Evolutionary conservation across 2,113 vertebrate species (phyloP).

Genomic region (Podiceps cristatus): DNA sequence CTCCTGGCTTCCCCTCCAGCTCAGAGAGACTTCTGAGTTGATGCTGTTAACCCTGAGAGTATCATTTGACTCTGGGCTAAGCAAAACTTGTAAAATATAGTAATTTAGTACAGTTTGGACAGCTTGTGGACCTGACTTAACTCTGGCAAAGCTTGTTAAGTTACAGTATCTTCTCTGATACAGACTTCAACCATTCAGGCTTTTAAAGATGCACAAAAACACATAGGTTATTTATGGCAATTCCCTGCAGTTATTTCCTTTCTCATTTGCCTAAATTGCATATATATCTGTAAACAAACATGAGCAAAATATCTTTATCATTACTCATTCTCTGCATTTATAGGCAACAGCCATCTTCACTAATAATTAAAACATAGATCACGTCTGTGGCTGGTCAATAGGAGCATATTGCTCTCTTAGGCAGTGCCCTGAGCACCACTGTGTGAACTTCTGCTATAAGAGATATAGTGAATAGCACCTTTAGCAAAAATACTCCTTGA

Average conservation of each 20-base stretch:
- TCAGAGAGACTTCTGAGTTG: not conserved
- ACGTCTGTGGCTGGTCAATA: not conserved
- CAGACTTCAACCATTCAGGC: not conserved
- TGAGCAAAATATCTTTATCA: not conserved
- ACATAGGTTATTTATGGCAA: not conserved
- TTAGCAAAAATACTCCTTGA: not conserved
- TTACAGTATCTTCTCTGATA: not conserved
- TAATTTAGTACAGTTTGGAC: not conserved
- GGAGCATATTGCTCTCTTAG: not conserved
- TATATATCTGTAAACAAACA: not conserved
- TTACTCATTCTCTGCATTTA: not conserved
- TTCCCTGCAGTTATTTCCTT: not conserved
- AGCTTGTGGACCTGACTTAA: not conserved
- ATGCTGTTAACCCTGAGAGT: not conserved
- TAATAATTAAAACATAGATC: not conserved
- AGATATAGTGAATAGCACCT: not conserved
- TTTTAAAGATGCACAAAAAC: not conserved
- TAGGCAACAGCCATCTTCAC: not conserved
- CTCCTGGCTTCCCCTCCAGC: not conserved
- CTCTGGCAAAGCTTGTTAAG: not conserved
- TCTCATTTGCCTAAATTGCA: not conserved
- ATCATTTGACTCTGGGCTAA: not conserved
- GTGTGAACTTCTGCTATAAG: not conserved
- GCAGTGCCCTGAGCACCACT: not conserved
- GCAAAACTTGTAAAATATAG: not conserved